Evolutionary conservation across 2,113 vertebrate species (phyloP), one percentile per base, ranked within the genome.

Genomic region (Ardeotis arabs): DNA sequence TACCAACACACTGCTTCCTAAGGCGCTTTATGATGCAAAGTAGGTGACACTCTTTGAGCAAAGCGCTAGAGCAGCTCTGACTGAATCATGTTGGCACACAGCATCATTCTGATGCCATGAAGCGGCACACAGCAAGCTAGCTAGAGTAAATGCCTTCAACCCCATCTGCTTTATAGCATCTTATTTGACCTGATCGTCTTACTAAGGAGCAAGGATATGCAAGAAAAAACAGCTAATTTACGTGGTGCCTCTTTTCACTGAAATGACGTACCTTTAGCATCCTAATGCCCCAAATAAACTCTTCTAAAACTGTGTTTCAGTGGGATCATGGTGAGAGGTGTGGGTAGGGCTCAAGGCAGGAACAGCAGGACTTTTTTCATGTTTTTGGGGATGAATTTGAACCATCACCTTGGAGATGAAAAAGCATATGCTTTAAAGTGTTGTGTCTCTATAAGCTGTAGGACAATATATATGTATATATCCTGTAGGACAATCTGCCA

Each of bases 71-170:
- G 50, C 14, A 58, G 8, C 63, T 66, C 25, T 82, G 58, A 19
- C 39, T 59, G 58, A 73, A 33, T 23, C 77, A 2, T 37, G 14
- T 86, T 2, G 1, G 19, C 1, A 0, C 6, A 41, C 41, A 52
- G 49, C 53, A 19, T 64, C 2, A 0, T 79, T 89, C 24, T 7
- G 7, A 35, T 77, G 62, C 53, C 11, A 7, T 19, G 37, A 64
- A 83, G 45, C 67, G 41, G 41, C 37, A 85, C 67, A 19, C 28
- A 68, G 58, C 11, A 37, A 76, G 53, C 37, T 86, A 50, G 23
- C 31, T 70, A 28, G 37, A 27, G 18, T 67, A 76, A 92, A 72
- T 6, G 44, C 73, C 33, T 66, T 87, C 39, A 55, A 13, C 33
- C 45, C 35, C 8, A 6, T 67, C 35, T 83, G 50, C 84, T 91